phyloP scores from a whole-genome alignment of 2,797 vertebrate species.

The Mallotus villosus region DNA sequence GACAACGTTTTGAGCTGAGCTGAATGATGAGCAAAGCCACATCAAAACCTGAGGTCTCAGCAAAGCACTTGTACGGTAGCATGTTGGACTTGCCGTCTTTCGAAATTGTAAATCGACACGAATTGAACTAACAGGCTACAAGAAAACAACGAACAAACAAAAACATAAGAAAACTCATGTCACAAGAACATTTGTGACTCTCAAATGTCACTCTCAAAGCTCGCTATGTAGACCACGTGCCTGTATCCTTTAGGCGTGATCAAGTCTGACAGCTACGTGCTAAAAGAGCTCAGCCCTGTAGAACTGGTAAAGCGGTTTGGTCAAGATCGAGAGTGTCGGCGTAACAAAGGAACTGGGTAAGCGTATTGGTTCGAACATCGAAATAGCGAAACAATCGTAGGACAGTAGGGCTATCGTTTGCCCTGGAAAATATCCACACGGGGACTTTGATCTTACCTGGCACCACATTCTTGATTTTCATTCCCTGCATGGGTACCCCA shows the following conservation, averaged over 20 bases:
- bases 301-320: constrained; percentile 39
- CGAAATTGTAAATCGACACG: neutral
- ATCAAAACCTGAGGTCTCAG: constrained; percentile 29
- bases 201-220: constrained; percentile 39
- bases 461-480: constrained; percentile 79
- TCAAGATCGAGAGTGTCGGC: constrained; percentile 58
- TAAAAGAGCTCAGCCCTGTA: constrained; percentile 24
- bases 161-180: constrained; percentile 38
- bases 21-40: constrained; percentile 38
- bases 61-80: constrained; percentile 37
- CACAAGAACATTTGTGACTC: constrained; percentile 42
- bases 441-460: constrained; percentile 74
- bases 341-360: constrained; percentile 57
- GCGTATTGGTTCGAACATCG: constrained; percentile 64
- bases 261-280: constrained; percentile 31
- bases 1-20: constrained; percentile 26
- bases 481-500: constrained; percentile 78
- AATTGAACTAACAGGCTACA: constrained; percentile 12
- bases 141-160: constrained; percentile 22
- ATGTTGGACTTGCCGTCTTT: constrained; percentile 27
- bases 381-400: constrained; percentile 69
- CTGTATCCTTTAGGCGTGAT: constrained; percentile 45
- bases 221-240: constrained; percentile 40
- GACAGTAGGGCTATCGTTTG: constrained; percentile 56
- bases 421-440: constrained; percentile 50